These are phyloP conservation scores for Artibeus lituratus DNA, from an alignment of 2,797 vertebrate species.

Conservation along the genomic window DNA sequence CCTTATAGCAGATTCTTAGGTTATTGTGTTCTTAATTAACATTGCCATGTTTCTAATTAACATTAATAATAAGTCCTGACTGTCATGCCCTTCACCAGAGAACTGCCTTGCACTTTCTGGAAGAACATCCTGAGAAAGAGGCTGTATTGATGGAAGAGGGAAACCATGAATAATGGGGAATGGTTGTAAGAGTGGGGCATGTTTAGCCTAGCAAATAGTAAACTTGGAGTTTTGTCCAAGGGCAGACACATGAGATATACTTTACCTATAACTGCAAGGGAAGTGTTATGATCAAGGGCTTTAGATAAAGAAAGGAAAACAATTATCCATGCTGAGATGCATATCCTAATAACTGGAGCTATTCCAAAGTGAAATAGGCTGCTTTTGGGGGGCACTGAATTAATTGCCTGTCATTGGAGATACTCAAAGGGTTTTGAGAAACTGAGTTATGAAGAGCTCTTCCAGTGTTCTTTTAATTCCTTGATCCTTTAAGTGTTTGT, in stretches of 20 bases:
- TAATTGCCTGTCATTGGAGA: not conserved
- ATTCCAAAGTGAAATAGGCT: not conserved
- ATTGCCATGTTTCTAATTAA: slow-evolving; percentile 46
- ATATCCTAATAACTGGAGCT: not conserved
- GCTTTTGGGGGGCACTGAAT: not conserved
- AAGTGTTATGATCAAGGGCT: slow-evolving; percentile 8
- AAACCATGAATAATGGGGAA: not conserved
- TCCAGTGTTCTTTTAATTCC: not conserved
- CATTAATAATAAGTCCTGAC: not conserved
- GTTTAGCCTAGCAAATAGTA: not conserved
- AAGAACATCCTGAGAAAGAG: not conserved
- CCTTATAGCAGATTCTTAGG: not conserved
- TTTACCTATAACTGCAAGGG: not conserved
- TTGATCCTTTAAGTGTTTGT: not conserved
- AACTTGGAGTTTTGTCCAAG: not conserved
- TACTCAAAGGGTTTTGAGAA: not conserved
- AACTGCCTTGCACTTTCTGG: not conserved
- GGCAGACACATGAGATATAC: not conserved
- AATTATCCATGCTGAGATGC: not conserved
- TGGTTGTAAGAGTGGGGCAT: not conserved
- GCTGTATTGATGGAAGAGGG: not conserved
- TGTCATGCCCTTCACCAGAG: not conserved
- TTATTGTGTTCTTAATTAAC: slow-evolving; percentile 41
- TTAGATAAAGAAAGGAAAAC: not conserved
- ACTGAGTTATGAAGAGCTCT: not conserved